Percentiles rank a stretch among this genome's conserved stretches.
Conservation (phyloP, 2,113 vertebrate genomes). For the Sphaerodactylus townsendi region DNA sequence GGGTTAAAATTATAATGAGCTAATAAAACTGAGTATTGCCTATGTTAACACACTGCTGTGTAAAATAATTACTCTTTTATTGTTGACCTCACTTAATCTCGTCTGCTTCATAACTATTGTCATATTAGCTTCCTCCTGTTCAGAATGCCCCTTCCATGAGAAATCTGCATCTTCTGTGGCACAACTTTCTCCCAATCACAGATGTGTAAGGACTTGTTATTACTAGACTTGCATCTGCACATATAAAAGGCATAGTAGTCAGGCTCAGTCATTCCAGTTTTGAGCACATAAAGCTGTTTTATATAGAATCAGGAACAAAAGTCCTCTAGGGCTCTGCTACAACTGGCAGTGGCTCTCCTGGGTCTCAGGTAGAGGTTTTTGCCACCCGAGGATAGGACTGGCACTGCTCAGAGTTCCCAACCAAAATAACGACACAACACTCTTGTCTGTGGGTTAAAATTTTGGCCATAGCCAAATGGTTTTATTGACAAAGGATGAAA, state of each 20-base stretch:
- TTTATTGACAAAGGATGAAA: too few species aligned
- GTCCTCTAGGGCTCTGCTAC: too few species aligned
- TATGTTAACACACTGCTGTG: neutral
- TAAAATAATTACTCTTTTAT: neutral
- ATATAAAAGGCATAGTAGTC: neutral
- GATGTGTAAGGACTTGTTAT: neutral
- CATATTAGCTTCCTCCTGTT: neutral
- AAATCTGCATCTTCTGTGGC: neutral
- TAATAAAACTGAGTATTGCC: neutral
- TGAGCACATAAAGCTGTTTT: too few species aligned
- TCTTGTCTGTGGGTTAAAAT: too few species aligned
- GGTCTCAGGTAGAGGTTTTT: too few species aligned
- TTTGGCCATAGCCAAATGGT: too few species aligned
- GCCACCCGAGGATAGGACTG: too few species aligned
- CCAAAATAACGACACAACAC: too few species aligned
- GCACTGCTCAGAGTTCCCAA: too few species aligned
- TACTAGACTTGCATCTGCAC: neutral
- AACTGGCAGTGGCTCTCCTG: too few species aligned
- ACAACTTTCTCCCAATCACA: neutral
- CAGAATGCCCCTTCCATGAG: neutral
- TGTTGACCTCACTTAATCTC: neutral
- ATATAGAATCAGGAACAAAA: too few species aligned
- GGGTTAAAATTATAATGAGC: neutral
- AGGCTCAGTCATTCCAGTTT: neutral
- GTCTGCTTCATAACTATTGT: neutral